Percentiles rank a stretch among this genome's conserved stretches.
These are phyloP conservation scores for Melanostoma scalare DNA, from an alignment of 2,888 invertebrate species.

Conservation along the genomic window DNA sequence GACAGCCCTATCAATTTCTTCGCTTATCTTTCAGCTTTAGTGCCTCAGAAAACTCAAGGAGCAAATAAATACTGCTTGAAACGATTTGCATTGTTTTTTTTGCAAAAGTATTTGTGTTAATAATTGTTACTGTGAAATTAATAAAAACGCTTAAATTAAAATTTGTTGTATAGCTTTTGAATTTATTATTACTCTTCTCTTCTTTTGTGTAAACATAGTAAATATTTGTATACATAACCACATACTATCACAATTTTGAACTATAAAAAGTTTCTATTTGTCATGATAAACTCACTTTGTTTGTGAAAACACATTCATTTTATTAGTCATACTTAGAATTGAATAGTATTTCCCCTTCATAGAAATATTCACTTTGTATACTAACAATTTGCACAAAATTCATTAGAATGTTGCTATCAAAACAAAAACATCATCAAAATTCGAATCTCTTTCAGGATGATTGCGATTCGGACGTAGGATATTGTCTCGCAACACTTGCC, in stretches of 20 bases:
- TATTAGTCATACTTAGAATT: too few relatives aligned
- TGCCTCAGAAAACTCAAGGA: constrained; percentile 23
- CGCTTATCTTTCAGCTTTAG: constrained; percentile 48
- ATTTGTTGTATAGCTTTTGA: too few relatives aligned
- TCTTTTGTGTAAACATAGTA: too few relatives aligned
- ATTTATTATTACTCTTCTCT: too few relatives aligned
- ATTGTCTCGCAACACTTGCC: constrained; percentile 85
- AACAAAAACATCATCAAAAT: constrained; percentile 47
- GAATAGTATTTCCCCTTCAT: too few relatives aligned
- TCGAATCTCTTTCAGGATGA: constrained; percentile 85
- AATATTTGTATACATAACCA: too few relatives aligned
- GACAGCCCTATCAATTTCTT: constrained; percentile 53
- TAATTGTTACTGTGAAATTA: background rate
- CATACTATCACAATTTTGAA: too few relatives aligned
- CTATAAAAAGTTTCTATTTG: too few relatives aligned
- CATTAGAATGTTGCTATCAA: background rate
- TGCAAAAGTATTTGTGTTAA: background rate
- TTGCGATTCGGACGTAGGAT: constrained; percentile 84
- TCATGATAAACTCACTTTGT: background rate
- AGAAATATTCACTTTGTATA: background rate
- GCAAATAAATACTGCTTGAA: background rate
- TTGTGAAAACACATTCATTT: background rate
- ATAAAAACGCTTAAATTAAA: too few relatives aligned
- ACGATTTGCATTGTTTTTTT: background rate
- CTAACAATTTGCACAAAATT: constrained; percentile 2